Evolutionary conservation across 2,888 invertebrate genomes (phyloP), one percentile per base, ranked within the genome.

Genomic region (Mesoligia furuncula): DNA sequence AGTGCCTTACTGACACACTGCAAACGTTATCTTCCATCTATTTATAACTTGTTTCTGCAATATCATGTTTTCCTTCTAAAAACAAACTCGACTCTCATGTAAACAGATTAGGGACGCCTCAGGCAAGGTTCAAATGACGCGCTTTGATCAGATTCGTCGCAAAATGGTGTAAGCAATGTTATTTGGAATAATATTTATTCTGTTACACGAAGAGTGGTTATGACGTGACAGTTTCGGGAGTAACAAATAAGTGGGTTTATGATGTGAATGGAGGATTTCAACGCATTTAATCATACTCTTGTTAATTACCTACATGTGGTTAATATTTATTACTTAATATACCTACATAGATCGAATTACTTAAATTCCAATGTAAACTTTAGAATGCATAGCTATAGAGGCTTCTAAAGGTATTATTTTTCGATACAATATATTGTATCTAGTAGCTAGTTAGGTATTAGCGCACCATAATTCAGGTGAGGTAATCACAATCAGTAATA

Each of bases 111-210:
- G 72, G 45, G 20, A 20, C 20, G 72, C 86, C 75, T 64, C n/a
- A 70, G 77, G 85, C 62, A n/a, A 80, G 64, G 75, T 71, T 84
- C 67, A 83, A 73, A 83, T 79, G 83, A 71, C 66, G 15, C 15
- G 51, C 86, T 85, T 86, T 86, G 85, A 86, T 84, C 84, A 65
- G 75, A 78, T 83, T 67, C 78, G 31, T 42, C 71, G 57, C 31
- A 51, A 73, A 77, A 57, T 75, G 67, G 24, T 72, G 42, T 59
- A 45, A n/a, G 68, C 42, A 61, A 69, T 74, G 45, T 83, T 77
- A 66, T 74, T 82, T 68, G 48, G 20, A 76, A 79, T 75, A 75
- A 82, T 75, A 70, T 79, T 84, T 70, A 84, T 64, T 61, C 15
- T 70, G 45, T 31, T 57, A 69, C 73, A 67, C 62, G 62, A 73